Conservation (phyloP, 2,888 invertebrate species). For the Drosophila bunnanda region DNA sequence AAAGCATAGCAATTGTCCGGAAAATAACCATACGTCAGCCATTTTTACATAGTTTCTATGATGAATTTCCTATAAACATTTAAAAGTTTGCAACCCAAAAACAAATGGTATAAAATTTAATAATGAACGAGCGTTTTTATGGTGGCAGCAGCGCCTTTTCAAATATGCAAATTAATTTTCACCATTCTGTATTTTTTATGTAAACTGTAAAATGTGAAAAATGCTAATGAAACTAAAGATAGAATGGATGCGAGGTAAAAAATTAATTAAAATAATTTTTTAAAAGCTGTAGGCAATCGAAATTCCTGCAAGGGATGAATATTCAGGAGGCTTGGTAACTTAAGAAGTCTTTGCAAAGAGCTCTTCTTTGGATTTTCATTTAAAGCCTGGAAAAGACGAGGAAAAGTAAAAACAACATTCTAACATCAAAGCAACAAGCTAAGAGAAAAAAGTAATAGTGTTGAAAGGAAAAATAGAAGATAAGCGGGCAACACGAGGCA, state of each 20-base stretch:
- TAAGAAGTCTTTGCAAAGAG: not conserved
- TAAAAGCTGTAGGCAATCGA: not conserved
- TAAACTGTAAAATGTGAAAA: conserved; percentile 4
- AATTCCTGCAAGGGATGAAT: not conserved
- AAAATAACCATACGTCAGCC: conserved; percentile 1
- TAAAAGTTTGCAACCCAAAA: not conserved
- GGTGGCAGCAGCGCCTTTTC: conserved; percentile 7
- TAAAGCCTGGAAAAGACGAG: not conserved
- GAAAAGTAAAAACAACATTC: not conserved
- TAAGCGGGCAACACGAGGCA: conserved; percentile 16
- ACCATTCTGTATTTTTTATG: conserved; percentile 10
- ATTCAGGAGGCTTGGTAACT: not conserved
- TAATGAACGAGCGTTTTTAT: conserved; percentile 29
- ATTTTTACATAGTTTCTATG: conserved; percentile 10
- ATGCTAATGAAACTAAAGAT: not conserved
- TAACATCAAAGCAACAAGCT: conserved; percentile 17
- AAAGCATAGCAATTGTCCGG: not conserved
- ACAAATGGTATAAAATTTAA: conserved; percentile 17
- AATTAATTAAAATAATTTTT: conserved; percentile 8
- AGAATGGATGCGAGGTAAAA: not conserved
- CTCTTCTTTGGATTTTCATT: not conserved
- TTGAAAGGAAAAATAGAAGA: conserved; percentile 18
- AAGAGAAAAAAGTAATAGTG: conserved; percentile 12
- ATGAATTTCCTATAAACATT: conserved; percentile 1
- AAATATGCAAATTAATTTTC: conserved; percentile 34